Base-by-base conservation (phyloP, 2,113 vertebrate genomes). In the Patagioenas fasciata region DNA sequence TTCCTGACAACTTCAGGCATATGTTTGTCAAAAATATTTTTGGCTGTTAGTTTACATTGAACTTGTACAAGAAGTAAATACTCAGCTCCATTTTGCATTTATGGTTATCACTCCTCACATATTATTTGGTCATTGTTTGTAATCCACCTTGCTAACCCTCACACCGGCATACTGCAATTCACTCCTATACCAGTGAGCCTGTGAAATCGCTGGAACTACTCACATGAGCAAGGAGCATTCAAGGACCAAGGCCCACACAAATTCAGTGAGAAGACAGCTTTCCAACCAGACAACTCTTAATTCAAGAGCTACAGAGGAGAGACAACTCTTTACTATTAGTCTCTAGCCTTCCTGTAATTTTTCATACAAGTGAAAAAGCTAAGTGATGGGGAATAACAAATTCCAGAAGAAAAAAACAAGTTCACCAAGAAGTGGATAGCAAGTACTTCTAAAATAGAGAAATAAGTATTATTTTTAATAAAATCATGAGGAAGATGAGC, bases 121-220 rank as follows among this genome's bases (percentile, higher is more conserved):
- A 71, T 14, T 15, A 38, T 82, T 79, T 31, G 8, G 4, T 58
- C 34, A 25, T 56, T 36, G 72, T 80, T 34, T 50, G 24, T 73
- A 80, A 60, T 42, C 53, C 54, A 0, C 28, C 47, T 71, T 40
- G 70, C 29, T 34, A 54, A 40, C 29, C 32, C 26, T 86, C n/a
- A 71, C 0, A 0, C 19, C 61, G 26, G 19, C 12, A 50, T 38
- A 67, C 3, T 74, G 28, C 51, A 70, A 11, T 42, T 74, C 38
- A 42, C 38, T 91, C 56, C 48, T 31, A 38, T 21, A 56, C 26
- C 51, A 80, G 2, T 6, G 48, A 79, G 19, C 36, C 66, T 4
- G 0, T 23, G 40, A 51, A 74, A 91, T 10, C 53, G 36, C 64
- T 69, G 56, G 40, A 88, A 11, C n/a, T 62, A n/a, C 64, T 87